phyloP scores from a whole-genome alignment of 1,140 invertebrate genomes.

The Drosophila nigromelanica region DNA sequence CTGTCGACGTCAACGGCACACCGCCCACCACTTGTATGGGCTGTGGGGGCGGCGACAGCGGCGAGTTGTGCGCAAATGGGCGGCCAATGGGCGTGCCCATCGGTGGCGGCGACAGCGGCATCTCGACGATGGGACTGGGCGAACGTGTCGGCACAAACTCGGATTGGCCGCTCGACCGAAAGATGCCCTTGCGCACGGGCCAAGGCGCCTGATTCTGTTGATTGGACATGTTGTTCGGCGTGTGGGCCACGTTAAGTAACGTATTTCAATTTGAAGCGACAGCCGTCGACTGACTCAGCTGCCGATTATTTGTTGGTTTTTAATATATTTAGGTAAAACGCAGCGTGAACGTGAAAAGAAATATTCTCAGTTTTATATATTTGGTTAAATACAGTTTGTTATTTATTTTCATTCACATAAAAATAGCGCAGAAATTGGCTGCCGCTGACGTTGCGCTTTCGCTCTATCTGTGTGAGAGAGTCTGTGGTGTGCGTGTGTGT shows the following conservation, averaged over 20 bases:
- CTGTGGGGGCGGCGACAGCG: constrained; percentile 76
- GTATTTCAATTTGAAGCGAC: constrained; percentile 54
- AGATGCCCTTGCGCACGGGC: constrained; percentile 87
- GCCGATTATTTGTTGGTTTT: constrained; percentile 35
- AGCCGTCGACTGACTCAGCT: constrained; percentile 18
- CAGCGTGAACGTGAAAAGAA: constrained; percentile 35
- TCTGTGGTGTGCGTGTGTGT: constrained; percentile 13
- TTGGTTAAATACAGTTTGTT: constrained; percentile 45
- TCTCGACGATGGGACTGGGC: constrained; percentile 81
- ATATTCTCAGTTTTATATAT: constrained; percentile 45
- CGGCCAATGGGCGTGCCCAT: constrained; percentile 60
- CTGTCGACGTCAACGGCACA: constrained; percentile 28
- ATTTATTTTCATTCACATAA: constrained; percentile 75
- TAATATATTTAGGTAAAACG: constrained; percentile 17
- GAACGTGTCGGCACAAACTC: constrained; percentile 80
- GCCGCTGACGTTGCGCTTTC: constrained; percentile 56
- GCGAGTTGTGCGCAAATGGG: constrained; percentile 41
- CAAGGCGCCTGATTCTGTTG: constrained; percentile 87
- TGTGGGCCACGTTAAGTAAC: constrained; percentile 1
- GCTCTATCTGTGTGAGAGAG: constrained; percentile 25
- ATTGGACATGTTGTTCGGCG: constrained; percentile 65
- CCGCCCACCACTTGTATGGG: constrained; percentile 72
- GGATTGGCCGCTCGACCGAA: constrained; percentile 85
- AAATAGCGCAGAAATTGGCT: constrained; percentile 78
- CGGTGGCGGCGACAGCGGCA: constrained; percentile 84